Conservation (phyloP, 2,113 vertebrate genomes). For the Oplegnathus fasciatus region DNA sequence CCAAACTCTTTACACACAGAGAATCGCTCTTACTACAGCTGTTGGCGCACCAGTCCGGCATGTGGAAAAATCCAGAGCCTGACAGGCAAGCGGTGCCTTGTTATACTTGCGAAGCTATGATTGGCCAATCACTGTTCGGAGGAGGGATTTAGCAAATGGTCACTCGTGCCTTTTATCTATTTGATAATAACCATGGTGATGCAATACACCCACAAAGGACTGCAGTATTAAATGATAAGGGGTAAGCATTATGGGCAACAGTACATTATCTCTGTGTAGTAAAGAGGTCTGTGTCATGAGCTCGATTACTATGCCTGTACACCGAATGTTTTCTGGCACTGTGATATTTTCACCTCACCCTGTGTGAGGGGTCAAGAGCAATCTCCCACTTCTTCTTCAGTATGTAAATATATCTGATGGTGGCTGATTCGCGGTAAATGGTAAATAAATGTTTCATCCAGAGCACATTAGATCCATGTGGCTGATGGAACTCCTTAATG, state of each 20-base stretch:
- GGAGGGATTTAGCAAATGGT: not conserved
- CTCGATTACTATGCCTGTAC: not conserved
- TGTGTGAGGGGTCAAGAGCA: constrained; percentile 31
- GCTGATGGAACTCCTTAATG: constrained; percentile 65
- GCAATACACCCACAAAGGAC: constrained; percentile 20
- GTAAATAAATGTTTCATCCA: constrained; percentile 41
- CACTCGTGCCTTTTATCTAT: constrained; percentile 16
- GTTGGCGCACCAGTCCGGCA: not conserved
- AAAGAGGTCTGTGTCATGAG: constrained; percentile 14
- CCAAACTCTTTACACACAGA: no score
- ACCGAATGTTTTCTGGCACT: constrained; percentile 15
- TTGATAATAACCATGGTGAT: constrained; percentile 12
- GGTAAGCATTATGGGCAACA: constrained; percentile 20
- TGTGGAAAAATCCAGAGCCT: not conserved
- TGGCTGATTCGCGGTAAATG: constrained; percentile 23
- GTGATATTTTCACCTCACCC: constrained; percentile 19
- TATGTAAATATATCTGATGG: constrained; percentile 44
- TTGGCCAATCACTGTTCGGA: not conserved
- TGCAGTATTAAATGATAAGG: constrained; percentile 33
- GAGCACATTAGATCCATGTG: constrained; percentile 46
- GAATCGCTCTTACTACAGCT: not conserved
- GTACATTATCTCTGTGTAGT: constrained; percentile 31
- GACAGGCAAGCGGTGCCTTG: not conserved
- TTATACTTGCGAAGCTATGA: not conserved
- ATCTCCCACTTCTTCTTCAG: not conserved